These are phyloP conservation scores for Teleiodes luculella DNA, from an alignment of 2,888 invertebrate genomes.

Conservation along the genomic window DNA sequence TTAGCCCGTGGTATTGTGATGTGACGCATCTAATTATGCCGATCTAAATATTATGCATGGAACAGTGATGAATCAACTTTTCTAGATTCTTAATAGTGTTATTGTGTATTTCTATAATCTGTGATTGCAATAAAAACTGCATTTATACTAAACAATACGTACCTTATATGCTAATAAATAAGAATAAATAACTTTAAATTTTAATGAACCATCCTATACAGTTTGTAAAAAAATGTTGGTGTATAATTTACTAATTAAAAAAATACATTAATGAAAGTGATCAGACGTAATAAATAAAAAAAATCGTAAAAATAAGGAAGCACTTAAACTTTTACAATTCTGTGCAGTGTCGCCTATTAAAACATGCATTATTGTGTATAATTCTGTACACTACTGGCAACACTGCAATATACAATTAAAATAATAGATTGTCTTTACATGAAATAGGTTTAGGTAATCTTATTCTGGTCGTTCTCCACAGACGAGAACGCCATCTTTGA, in stretches of 20 bases:
- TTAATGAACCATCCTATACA: slow-evolving; percentile 12
- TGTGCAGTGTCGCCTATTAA: slow-evolving; percentile 17
- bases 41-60: too few species aligned
- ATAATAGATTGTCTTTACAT: slow-evolving; percentile 7
- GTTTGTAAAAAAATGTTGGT: slow-evolving; percentile 1
- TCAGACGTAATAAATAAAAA: slow-evolving; percentile 15
- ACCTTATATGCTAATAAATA: slow-evolving; percentile 1
- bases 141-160: not conserved
- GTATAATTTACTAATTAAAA: slow-evolving; percentile 15
- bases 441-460: too few species aligned
- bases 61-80: too few species aligned
- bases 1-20: too few species aligned
- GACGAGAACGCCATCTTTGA: too few species aligned
- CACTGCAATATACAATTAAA: slow-evolving; percentile 17
- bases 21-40: too few species aligned
- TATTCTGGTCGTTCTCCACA: too few species aligned
- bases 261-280: slow-evolving; percentile 11
- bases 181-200: slow-evolving; percentile 10
- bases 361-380: not conserved
- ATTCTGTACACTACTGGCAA: slow-evolving; percentile 27
- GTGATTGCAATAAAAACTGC: not conserved
- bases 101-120: not conserved
- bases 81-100: too few species aligned
- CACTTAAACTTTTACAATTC: slow-evolving; percentile 19
- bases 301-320: slow-evolving; percentile 22